phyloP scores from a whole-genome alignment of 2,797 vertebrate species.

The Buphagus erythrorhynchus region DNA sequence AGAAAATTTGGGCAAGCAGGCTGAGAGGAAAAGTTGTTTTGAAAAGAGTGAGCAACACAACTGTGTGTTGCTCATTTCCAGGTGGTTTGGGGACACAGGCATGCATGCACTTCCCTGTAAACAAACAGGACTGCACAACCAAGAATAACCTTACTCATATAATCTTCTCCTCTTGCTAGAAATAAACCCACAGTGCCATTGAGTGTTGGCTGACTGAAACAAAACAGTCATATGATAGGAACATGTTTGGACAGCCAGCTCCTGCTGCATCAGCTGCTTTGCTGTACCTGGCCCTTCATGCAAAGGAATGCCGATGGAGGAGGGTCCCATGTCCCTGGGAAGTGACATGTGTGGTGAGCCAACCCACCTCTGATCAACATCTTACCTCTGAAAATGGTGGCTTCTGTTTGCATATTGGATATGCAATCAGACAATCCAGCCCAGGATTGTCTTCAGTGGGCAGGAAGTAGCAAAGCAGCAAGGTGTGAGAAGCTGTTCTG shows the following conservation, averaged over 20 bases:
- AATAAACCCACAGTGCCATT: not conserved
- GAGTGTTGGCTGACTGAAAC: not conserved
- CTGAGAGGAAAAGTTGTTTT: not conserved
- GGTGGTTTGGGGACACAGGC: not conserved
- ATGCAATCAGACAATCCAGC: not conserved
- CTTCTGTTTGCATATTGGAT: not conserved
- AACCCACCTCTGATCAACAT: not conserved
- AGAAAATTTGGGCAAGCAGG: not conserved
- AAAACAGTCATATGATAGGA: not conserved
- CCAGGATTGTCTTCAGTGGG: not conserved
- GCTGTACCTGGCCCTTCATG: not conserved
- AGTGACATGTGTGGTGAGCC: not conserved
- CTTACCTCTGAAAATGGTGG: not conserved
- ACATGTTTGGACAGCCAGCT: not conserved
- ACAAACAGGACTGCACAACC: not conserved
- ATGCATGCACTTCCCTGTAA: not conserved
- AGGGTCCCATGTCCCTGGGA: not conserved
- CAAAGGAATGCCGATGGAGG: not conserved
- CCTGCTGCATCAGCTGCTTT: not conserved
- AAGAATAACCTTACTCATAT: not conserved
- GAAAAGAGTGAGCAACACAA: not conserved
- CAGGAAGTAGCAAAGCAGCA: not conserved
- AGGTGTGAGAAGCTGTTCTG: not conserved
- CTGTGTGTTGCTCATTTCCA: not conserved
- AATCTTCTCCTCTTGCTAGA: not conserved